These are phyloP conservation scores for Candidula unifasciata DNA, from an alignment of 2,888 invertebrate species.

Conservation along the genomic window DNA sequence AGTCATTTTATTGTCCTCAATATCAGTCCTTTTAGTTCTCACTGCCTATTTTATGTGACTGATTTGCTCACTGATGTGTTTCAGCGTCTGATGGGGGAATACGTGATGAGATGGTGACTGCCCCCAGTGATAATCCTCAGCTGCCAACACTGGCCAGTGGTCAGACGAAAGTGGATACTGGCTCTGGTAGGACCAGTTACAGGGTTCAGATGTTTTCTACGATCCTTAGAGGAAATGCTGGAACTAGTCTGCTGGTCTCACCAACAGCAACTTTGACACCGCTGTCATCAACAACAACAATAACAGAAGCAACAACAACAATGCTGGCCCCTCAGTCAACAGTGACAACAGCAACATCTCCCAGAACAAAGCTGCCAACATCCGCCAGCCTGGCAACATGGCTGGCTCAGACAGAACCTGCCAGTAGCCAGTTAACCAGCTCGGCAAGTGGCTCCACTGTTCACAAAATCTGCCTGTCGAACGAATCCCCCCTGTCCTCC, in stretches of 20 bases:
- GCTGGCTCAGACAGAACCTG: neutral
- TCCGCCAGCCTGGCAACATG: neutral
- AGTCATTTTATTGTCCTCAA: too few species aligned
- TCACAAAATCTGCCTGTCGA: neutral
- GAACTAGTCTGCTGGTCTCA: neutral
- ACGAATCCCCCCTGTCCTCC: neutral
- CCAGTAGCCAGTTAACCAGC: too few species aligned
- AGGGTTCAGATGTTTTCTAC: neutral
- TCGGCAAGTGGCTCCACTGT: neutral
- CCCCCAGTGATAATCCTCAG: neutral
- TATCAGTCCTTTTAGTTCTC: too few species aligned
- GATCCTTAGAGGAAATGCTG: neutral
- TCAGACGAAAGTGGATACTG: neutral
- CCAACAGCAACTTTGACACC: neutral
- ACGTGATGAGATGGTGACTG: neutral
- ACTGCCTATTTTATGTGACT: too few species aligned
- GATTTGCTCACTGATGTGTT: neutral
- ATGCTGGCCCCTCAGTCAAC: neutral
- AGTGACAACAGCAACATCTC: slow-evolving; percentile 5
- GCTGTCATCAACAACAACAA: neutral
- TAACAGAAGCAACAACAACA: neutral
- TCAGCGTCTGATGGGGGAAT: neutral
- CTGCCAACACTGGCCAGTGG: neutral
- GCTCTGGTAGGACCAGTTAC: neutral
- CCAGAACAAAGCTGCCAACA: neutral